A percentile compares a stretch with the other conserved stretches of the same genome.
Conservation (phyloP, 2,888 invertebrate genomes). For the Volucella zonaria region DNA sequence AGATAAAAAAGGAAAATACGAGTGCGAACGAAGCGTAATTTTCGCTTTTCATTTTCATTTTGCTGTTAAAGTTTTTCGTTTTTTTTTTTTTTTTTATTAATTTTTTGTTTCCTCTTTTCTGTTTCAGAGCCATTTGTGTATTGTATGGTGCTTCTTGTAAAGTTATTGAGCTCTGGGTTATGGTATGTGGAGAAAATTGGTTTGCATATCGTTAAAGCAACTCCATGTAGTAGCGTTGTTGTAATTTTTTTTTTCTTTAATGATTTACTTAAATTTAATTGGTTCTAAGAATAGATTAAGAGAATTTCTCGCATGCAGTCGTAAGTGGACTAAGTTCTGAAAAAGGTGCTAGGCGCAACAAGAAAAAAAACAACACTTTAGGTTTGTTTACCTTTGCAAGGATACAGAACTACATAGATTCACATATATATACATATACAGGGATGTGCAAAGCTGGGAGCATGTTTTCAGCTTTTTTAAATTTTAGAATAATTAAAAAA, state of each 20-base stretch:
- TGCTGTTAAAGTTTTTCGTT: background rate
- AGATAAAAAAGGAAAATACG: conserved; percentile 62
- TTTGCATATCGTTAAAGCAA: conserved; percentile 49
- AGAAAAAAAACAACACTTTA: no score
- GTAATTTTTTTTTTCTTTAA: background rate
- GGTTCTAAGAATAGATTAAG: conserved; percentile 10
- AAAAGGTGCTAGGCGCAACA: no score
- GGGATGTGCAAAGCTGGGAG: no score
- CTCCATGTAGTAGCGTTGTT: conserved; percentile 1
- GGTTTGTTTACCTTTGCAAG: no score
- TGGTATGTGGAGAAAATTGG: conserved; percentile 40
- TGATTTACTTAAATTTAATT: conserved; percentile 51
- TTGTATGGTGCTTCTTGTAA: conserved; percentile 18
- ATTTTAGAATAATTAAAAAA: no score
- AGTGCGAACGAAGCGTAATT: conserved; percentile 45
- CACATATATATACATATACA: no score
- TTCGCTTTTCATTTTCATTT: conserved; percentile 64
- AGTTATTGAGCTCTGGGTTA: conserved; percentile 34
- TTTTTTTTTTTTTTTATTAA: no score
- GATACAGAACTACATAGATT: no score
- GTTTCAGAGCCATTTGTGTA: background rate
- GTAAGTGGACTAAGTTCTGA: background rate
- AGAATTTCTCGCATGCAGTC: background rate
- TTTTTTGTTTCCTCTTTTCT: conserved; percentile 4
- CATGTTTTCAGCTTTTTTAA: no score